These are phyloP conservation scores for Cephus nigrinus DNA, from an alignment of 2,888 invertebrate genomes.

Conservation along the genomic window DNA sequence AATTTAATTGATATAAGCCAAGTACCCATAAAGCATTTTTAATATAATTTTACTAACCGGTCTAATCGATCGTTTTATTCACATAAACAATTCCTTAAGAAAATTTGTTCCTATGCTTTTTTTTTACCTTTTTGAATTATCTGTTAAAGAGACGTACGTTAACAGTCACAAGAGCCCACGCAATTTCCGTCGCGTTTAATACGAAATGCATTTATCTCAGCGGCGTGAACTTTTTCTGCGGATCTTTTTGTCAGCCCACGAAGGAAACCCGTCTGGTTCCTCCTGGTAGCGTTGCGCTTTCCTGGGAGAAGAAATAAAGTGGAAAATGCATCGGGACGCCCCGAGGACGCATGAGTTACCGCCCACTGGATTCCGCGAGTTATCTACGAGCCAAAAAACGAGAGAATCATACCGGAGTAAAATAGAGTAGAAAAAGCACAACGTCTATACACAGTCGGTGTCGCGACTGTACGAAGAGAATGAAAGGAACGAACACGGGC, in stretches of 20 bases:
- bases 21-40: too few relatives aligned
- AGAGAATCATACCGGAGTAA: not conserved
- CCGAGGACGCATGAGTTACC: slow-evolving; percentile 56
- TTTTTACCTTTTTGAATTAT: not conserved
- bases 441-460: not conserved
- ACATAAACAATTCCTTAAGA: not conserved
- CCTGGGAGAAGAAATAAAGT: slow-evolving; percentile 34
- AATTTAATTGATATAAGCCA: not conserved
- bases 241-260: not conserved
- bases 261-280: not conserved
- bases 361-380: slow-evolving; percentile 51
- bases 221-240: not conserved
- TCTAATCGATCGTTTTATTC: too few relatives aligned
- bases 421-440: not conserved
- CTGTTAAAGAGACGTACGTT: slow-evolving; percentile 5
- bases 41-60: too few relatives aligned
- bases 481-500: slow-evolving; percentile 41
- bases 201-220: not conserved
- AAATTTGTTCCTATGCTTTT: not conserved
- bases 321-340: slow-evolving; percentile 22
- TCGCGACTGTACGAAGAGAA: slow-evolving; percentile 23
- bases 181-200: not conserved
- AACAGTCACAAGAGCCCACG: not conserved
- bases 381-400: not conserved
- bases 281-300: not conserved